Percentiles rank a stretch among this genome's conserved stretches.
Evolutionary conservation across 2,113 vertebrate genomes (phyloP).

Genomic region (Neogobius melanostomus): DNA sequence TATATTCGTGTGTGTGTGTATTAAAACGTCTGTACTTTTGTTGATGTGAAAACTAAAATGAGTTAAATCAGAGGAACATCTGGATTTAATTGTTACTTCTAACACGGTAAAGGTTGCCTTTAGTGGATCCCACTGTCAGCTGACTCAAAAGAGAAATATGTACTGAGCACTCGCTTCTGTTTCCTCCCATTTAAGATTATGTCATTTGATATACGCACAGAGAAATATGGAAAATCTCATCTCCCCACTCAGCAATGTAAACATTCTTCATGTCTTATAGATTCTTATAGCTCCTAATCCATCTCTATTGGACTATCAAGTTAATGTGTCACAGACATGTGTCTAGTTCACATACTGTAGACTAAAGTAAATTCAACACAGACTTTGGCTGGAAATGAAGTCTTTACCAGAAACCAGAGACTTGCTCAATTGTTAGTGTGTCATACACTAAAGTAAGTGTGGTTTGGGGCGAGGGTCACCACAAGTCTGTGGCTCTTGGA

Average conservation of each 20-base stretch:
- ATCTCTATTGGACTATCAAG: slow-evolving; percentile 71
- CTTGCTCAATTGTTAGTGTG: slow-evolving; percentile 58
- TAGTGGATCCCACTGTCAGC: slow-evolving; percentile 52
- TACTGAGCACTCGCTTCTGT: slow-evolving; percentile 60
- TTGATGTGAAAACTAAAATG: neutral
- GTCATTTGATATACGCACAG: slow-evolving; percentile 67
- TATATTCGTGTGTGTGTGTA: neutral
- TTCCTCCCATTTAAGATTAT: slow-evolving; percentile 72
- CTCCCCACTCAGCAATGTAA: slow-evolving; percentile 54
- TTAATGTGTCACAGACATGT: slow-evolving; percentile 74
- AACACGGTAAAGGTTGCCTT: slow-evolving; percentile 51
- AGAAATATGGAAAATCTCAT: slow-evolving; percentile 71
- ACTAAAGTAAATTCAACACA: slow-evolving; percentile 62
- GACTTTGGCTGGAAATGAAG: slow-evolving; percentile 52
- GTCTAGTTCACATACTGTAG: slow-evolving; percentile 72
- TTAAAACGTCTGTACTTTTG: neutral
- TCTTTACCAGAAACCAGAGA: slow-evolving; percentile 56
- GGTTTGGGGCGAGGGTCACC: slow-evolving; percentile 15
- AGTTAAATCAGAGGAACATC: slow-evolving; percentile 54
- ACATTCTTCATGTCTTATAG: slow-evolving; percentile 66
- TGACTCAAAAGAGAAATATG: slow-evolving; percentile 70
- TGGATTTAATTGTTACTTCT: slow-evolving; percentile 58
- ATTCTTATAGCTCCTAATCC: slow-evolving; percentile 63
- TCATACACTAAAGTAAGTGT: slow-evolving; percentile 33
- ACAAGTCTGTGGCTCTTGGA: slow-evolving; percentile 29